Percentiles rank a stretch among this genome's conserved stretches.
phyloP scores from a whole-genome alignment of 1,140 invertebrate species.

The Drosophila novamexicana region DNA sequence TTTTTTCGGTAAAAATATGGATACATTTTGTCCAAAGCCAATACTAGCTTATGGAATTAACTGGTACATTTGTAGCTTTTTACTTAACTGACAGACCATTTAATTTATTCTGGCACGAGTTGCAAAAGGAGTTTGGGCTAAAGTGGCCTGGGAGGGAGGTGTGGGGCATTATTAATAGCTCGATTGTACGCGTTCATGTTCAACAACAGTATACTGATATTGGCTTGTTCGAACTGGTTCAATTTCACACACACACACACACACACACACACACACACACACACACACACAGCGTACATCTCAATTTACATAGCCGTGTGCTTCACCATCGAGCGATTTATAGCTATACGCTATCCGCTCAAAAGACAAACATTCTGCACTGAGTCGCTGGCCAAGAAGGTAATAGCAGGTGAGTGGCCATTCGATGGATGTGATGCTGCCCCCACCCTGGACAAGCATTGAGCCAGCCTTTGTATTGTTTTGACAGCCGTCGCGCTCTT shows the following conservation, averaged over 20 bases:
- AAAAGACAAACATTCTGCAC: conserved; percentile 90
- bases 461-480: conserved; percentile 33
- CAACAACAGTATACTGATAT: conserved; percentile 34
- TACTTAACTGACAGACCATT: neutral
- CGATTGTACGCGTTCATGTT: conserved; percentile 37
- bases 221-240: conserved; percentile 32
- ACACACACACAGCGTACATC: conserved; percentile 86
- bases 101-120: neutral
- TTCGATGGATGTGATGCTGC: conserved; percentile 3
- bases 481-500: conserved; percentile 86
- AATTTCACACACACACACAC: conserved; percentile 6
- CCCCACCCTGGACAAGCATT: conserved; percentile 16
- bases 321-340: conserved; percentile 92
- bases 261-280: conserved; percentile 64
- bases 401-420: conserved; percentile 85
- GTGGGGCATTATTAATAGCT: conserved; percentile 38
- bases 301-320: conserved; percentile 92
- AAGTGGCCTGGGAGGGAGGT: neutral
- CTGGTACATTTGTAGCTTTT: neutral
- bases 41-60: no score
- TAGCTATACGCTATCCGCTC: conserved; percentile 91
- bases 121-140: neutral
- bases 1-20: neutral
- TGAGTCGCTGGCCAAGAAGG: conserved; percentile 86
- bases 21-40: no score